Conservation (phyloP, 2,888 invertebrate species). For the Noctuana brunneofusca region DNA sequence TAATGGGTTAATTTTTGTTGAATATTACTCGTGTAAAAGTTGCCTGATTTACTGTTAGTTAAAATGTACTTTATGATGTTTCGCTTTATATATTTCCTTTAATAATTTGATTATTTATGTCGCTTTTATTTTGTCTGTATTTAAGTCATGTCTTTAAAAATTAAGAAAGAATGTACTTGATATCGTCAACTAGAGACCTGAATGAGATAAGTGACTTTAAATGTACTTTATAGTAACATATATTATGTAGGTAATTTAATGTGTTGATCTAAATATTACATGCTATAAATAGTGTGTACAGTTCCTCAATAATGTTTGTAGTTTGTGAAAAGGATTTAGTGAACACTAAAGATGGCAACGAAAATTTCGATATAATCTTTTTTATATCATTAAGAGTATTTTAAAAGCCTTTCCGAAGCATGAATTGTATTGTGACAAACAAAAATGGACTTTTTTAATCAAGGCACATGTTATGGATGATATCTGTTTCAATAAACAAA, state of each 20-base stretch:
- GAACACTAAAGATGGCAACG: not conserved
- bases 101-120: not conserved
- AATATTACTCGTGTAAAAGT: not conserved
- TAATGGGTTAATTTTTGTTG: not conserved
- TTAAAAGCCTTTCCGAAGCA: not conserved
- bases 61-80: not conserved
- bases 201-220: not conserved
- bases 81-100: not conserved
- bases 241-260: conserved; percentile 14
- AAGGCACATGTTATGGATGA: not conserved
- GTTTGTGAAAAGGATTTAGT: not conserved
- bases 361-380: not conserved
- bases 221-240: not conserved
- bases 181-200: not conserved
- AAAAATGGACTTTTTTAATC: not conserved
- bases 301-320: conserved; percentile 6
- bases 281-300: conserved; percentile 17
- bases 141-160: not conserved
- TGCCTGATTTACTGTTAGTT: not conserved
- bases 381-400: not conserved
- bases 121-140: conserved; percentile 10
- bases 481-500: not conserved
- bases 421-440: not conserved
- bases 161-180: not conserved
- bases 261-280: conserved; percentile 13